A percentile compares a stretch with the other conserved stretches of the same genome.
phyloP scores from a whole-genome alignment of 2,797 vertebrate genomes.

The Acrocephalus scirpaceus region DNA sequence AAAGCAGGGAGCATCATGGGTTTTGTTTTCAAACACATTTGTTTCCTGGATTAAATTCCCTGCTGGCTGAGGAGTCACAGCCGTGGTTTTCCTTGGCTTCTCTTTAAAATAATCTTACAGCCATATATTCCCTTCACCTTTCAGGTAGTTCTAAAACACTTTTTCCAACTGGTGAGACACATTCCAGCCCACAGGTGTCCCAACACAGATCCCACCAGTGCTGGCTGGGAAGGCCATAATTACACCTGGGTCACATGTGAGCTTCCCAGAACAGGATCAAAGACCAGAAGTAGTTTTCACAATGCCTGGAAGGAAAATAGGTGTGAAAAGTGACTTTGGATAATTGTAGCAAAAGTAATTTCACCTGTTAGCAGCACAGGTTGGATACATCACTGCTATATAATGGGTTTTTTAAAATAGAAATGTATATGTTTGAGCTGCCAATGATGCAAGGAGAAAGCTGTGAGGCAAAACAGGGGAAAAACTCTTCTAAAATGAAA shows the following conservation, averaged over 20 bases:
- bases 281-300: neutral
- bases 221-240: neutral
- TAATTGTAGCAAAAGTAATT: neutral
- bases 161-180: neutral
- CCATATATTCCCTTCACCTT: neutral
- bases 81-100: neutral
- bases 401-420: accelerated
- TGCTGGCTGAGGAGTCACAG: neutral
- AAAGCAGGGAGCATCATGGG: neutral
- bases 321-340: neutral
- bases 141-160: neutral
- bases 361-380: neutral
- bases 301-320: neutral
- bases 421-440: neutral
- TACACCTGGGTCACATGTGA: accelerated
- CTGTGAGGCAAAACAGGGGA: neutral
- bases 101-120: neutral
- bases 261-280: neutral
- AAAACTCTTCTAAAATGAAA: neutral
- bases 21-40: neutral
- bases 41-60: neutral
- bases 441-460: neutral
- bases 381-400: neutral
- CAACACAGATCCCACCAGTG: neutral
- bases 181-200: neutral